phyloP scores from a whole-genome alignment of 2,888 invertebrate species.

The Metalampra italica region DNA sequence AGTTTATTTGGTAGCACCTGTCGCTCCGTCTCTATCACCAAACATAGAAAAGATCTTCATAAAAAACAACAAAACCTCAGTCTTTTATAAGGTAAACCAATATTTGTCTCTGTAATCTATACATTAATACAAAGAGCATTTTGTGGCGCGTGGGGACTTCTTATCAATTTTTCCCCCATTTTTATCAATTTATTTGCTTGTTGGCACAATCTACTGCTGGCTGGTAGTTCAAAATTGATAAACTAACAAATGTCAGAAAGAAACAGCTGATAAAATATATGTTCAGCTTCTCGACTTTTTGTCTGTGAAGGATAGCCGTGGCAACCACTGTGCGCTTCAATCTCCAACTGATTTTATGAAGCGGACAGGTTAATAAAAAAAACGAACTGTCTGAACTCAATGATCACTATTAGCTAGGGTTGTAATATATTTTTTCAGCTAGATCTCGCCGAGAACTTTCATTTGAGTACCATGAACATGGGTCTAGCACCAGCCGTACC shows the following conservation, averaged over 20 bases:
- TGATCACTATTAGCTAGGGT: too few relatives aligned
- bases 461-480: too few relatives aligned
- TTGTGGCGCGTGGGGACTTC: slow-evolving; percentile 30
- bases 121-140: slow-evolving; percentile 17
- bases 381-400: too few relatives aligned
- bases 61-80: slow-evolving; percentile 7
- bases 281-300: too few relatives aligned
- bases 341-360: too few relatives aligned
- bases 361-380: too few relatives aligned
- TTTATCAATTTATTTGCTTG: slow-evolving; percentile 5
- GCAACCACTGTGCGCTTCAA: too few relatives aligned
- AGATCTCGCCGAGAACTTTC: too few relatives aligned
- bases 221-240: not conserved
- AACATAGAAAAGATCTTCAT: not conserved
- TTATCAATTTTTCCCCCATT: slow-evolving; percentile 36
- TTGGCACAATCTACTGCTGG: not conserved
- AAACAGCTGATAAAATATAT: not conserved
- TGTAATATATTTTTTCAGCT: too few relatives aligned
- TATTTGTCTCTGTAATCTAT: slow-evolving; percentile 53
- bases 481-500: too few relatives aligned
- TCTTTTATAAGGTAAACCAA: slow-evolving; percentile 25
- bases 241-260: not conserved
- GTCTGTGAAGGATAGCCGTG: too few relatives aligned
- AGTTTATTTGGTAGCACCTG: slow-evolving; percentile 1
- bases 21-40: not conserved